Conservation (phyloP, 2,113 vertebrate species). For the Cnemophilus loriae region DNA sequence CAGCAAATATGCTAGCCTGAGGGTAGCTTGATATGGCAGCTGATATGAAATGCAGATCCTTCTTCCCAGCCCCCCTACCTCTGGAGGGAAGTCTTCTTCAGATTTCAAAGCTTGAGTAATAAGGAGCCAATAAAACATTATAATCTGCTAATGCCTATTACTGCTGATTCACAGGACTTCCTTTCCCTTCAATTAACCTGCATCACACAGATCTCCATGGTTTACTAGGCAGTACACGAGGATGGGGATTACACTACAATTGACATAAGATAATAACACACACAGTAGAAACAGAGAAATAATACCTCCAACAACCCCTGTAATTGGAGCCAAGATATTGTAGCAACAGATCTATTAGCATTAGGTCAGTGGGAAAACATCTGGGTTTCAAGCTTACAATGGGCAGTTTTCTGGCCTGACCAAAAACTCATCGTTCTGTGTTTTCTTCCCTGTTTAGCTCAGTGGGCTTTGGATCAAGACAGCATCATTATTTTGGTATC, state of each 20-base stretch:
- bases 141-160: not conserved
- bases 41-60: not conserved
- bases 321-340: not conserved
- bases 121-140: not conserved
- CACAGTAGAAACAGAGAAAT: not conserved
- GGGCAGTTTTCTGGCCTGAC: not conserved
- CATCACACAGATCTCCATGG: not conserved
- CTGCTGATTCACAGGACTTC: not conserved
- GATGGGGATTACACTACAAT: not conserved
- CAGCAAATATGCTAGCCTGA: not conserved
- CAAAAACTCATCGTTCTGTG: not conserved
- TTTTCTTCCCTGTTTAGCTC: not conserved
- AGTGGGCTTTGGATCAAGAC: not conserved
- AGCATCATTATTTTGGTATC: not conserved
- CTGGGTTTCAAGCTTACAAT: not conserved
- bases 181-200: constrained; percentile 26
- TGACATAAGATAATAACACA: not conserved
- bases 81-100: not conserved
- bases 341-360: not conserved
- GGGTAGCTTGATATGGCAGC: not conserved
- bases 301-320: not conserved
- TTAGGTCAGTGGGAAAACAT: not conserved
- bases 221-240: not conserved
- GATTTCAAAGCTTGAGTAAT: constrained; percentile 6
- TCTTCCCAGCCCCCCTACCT: not conserved